These are phyloP conservation scores for Drosophila simulans DNA, from an alignment of 1,140 invertebrate genomes.

Conservation along the genomic window DNA sequence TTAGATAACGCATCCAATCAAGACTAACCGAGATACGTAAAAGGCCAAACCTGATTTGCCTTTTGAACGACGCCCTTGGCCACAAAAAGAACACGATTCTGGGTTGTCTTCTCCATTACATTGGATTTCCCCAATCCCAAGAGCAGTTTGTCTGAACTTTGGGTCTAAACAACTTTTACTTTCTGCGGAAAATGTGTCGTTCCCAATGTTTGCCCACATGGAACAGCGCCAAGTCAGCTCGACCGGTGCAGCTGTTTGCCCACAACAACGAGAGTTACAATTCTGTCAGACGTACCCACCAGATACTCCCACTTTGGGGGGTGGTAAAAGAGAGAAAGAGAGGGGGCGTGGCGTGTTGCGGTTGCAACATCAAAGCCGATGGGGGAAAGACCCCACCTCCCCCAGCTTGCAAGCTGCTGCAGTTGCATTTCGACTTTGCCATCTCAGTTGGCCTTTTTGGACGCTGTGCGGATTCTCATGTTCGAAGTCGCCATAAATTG, in stretches of 20 bases:
- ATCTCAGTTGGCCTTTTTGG: slow-evolving; percentile 41
- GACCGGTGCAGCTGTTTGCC: slow-evolving; percentile 68
- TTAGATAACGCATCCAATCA: background rate
- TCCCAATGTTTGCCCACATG: slow-evolving; percentile 77
- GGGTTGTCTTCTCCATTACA: background rate
- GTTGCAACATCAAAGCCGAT: slow-evolving; percentile 66
- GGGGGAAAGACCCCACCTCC: background rate
- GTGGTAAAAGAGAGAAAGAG: background rate
- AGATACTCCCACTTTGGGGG: slow-evolving; percentile 55
- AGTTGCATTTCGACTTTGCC: slow-evolving; percentile 41
- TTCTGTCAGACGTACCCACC: slow-evolving; percentile 66
- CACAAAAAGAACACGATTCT: background rate
- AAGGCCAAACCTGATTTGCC: background rate
- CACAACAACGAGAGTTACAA: slow-evolving; percentile 59
- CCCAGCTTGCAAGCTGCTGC: slow-evolving; percentile 4
- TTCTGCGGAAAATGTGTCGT: slow-evolving; percentile 53
- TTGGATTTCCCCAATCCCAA: slow-evolving; percentile 2
- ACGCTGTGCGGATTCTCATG: slow-evolving; percentile 75
- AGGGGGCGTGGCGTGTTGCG: slow-evolving; percentile 17
- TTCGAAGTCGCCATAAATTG: slow-evolving; percentile 78
- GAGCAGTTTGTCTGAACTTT: background rate
- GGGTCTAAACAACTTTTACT: slow-evolving; percentile 36
- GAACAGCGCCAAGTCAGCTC: slow-evolving; percentile 53
- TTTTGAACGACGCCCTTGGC: background rate
- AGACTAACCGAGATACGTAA: background rate